Conservation (phyloP, 1,140 invertebrate genomes). For the Lepidurus apus region DNA sequence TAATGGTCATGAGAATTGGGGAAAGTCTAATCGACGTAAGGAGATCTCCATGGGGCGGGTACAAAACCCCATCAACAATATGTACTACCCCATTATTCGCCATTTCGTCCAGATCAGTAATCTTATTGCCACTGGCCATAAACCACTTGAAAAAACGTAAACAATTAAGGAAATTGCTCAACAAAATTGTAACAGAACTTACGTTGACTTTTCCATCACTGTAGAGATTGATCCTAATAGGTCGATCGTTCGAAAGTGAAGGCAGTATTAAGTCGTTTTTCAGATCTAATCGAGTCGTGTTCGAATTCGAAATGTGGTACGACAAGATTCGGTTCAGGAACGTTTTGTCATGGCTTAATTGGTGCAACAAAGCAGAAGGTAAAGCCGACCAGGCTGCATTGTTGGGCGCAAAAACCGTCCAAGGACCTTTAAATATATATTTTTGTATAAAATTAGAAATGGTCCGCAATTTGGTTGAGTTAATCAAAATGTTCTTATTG, state of each 20-base stretch:
- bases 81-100: conserved; percentile 47
- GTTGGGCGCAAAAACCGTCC: conserved; percentile 46
- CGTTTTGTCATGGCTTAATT: conserved; percentile 37
- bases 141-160: conserved; percentile 39
- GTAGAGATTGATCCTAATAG: conserved; percentile 33
- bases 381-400: conserved; percentile 45
- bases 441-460: background rate
- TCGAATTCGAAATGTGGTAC: conserved; percentile 45
- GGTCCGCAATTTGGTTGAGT: too few relatives aligned
- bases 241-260: conserved; percentile 36
- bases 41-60: conserved; percentile 44
- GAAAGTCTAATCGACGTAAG: conserved; percentile 39
- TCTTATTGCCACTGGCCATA: conserved; percentile 43
- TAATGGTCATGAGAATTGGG: conserved; percentile 39
- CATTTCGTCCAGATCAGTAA: conserved; percentile 41
- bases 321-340: conserved; percentile 42
- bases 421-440: conserved; percentile 40
- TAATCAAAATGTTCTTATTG: too few relatives aligned
- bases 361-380: conserved; percentile 38
- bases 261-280: conserved; percentile 35
- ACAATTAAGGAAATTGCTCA: background rate
- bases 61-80: conserved; percentile 45
- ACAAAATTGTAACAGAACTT: conserved; percentile 35
- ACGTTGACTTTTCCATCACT: conserved; percentile 33
- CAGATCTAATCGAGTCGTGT: conserved; percentile 33